A percentile compares a stretch with the other conserved stretches of the same genome.
phyloP scores from a whole-genome alignment of 2,888 invertebrate genomes.

The Ephialtes manifestator region DNA sequence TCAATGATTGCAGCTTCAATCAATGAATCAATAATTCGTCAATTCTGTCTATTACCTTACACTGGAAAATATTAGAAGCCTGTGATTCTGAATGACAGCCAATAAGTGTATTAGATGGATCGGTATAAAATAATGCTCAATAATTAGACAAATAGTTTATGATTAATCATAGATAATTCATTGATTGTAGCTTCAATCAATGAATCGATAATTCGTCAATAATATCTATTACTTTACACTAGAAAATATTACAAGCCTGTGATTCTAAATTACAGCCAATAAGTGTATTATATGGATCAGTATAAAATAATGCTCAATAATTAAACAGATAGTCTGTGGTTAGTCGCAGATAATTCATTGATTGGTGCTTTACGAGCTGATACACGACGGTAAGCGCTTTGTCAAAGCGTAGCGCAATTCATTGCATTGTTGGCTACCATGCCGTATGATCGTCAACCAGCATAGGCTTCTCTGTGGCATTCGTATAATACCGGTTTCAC shows the following conservation, averaged over 20 bases:
- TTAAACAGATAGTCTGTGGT: neutral
- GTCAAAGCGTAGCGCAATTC: conserved; percentile 1
- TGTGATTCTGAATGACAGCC: conserved; percentile 28
- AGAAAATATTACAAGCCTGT: neutral
- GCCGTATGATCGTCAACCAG: neutral
- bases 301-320: conserved; percentile 3
- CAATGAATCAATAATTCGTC: too few relatives aligned
- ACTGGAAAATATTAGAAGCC: neutral
- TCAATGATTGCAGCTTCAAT: neutral
- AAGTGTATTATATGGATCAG: neutral
- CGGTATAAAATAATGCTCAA: conserved; percentile 1
- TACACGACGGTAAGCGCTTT: conserved; percentile 12
- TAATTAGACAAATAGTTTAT: neutral
- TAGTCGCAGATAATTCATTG: conserved; percentile 2
- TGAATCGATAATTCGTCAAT: too few relatives aligned
- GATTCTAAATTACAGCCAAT: conserved; percentile 18
- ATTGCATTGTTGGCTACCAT: neutral
- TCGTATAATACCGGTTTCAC: neutral
- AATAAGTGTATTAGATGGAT: neutral
- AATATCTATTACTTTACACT: neutral
- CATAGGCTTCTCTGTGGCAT: conserved; percentile 13
- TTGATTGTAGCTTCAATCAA: neutral
- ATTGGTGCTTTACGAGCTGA: conserved; percentile 12
- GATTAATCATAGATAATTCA: neutral
- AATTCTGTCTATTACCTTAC: conserved; percentile 1